Evolutionary conservation across 2,797 vertebrate genomes (phyloP).

Genomic region (Falco biarmicus): DNA sequence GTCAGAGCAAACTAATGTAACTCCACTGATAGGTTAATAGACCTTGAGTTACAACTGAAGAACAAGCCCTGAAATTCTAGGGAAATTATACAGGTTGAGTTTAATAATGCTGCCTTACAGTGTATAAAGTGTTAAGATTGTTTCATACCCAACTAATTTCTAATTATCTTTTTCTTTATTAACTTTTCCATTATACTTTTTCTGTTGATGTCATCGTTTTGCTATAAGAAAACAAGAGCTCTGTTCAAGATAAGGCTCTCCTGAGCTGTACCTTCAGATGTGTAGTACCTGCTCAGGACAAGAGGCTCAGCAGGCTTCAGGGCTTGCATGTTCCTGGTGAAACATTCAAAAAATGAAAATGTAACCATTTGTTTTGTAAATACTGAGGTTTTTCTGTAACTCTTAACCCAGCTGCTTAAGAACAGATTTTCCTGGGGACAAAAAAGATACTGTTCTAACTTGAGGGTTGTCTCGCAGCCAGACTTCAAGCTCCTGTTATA

Average conservation of each 20-base stretch:
- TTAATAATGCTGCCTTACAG: background rate
- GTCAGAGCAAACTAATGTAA: slow-evolving; percentile 11
- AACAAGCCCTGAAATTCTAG: background rate
- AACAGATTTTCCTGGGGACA: background rate
- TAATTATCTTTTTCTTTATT: background rate
- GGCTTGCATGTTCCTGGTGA: background rate
- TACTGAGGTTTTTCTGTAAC: background rate
- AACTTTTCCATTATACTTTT: background rate
- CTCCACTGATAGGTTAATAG: background rate
- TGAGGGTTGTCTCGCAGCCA: background rate
- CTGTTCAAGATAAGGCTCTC: background rate
- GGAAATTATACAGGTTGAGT: background rate
- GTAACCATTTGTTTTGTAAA: background rate
- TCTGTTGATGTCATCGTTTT: background rate
- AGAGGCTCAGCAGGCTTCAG: background rate
- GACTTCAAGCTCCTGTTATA: slow-evolving; percentile 3
- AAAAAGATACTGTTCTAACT: background rate
- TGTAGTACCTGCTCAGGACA: background rate
- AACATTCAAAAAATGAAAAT: background rate
- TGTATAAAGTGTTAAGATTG: background rate
- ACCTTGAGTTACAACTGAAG: background rate
- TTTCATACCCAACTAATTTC: background rate
- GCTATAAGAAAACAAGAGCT: background rate
- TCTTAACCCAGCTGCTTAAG: background rate
- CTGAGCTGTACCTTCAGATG: background rate